Evolutionary conservation across 2,888 invertebrate species (phyloP), one percentile per base, ranked within the genome.

Genomic region (Drosophila mercatorum): DNA sequence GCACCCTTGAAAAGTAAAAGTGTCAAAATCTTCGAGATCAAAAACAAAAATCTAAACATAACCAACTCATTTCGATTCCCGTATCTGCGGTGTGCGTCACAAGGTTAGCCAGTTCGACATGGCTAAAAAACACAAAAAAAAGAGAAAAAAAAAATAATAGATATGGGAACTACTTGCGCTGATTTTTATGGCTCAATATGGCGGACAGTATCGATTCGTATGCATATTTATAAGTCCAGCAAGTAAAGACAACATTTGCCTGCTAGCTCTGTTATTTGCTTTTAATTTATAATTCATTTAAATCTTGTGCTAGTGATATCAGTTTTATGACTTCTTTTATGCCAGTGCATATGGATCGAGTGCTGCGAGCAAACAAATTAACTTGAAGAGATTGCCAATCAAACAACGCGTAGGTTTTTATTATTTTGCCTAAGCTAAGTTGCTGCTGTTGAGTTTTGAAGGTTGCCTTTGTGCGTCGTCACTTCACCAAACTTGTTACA

Each of bases 161-260:
- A 61, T 68, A 49, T 51, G 53, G 57, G 41, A 58, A 65, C 55
- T 68, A 67, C 56, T 61, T 75, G 58, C 68, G 68, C 22, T 47
- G 57, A 61, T 51, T 74, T 88, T 81, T 81, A 87, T 77, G 77
- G 67, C 68, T 77, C 68, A 84, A 78, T 75, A 78, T 72, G 83
- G 75, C 47, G 56, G 49, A 61, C 61, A 46, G 57, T 52, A 66
- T 22, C 26, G 56, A 66, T 36, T 38, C 66, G 71, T 68, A 88
- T 86, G 83, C 86, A 86, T 89, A 86, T 86, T 85, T 73, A 89
- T 73, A 83, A 74, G 56, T 51, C 57, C 40, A 60, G 31, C 52
- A 69, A 68, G 52, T 61, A 75, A 63, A 60, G 67, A 43, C 68
- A 7, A 7, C n/a, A 11, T 40, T 68, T 43, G 14, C 49, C 43